Base-by-base conservation (phyloP, 2,797 vertebrate species). In the Enteromius fasciolatus region DNA sequence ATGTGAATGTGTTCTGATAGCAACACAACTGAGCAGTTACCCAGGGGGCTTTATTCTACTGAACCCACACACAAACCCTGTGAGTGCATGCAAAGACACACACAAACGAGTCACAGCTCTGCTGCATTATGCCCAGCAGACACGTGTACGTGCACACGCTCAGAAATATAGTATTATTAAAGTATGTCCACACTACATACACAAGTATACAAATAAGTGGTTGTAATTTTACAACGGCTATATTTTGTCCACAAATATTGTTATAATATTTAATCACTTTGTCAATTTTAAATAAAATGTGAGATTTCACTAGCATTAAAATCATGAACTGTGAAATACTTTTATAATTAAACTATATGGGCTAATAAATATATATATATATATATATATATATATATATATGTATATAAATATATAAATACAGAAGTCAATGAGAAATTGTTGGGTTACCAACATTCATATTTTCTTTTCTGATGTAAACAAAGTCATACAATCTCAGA, bases 1-100 rank as follows among this genome's bases (percentile, higher is more conserved):
- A 84, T 86, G 76, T 78, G 83, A 85, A 83, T 36, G 64, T 41
- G 50, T 46, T 46, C 70, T 54, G 59, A 80, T 80, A 86, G 79
- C 66, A 28, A 48, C 72, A 79, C 76, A 85, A 79, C 69, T 70
- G 41, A 78, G 68, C 61, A 64, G 54, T 70, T 63, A 67, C 74
- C 57, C 54, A 50, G 61, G 46, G n/a, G 69, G 57, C 61, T 80
- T 8, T 33, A 15, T 63, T 67, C 41, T 81, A 50, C 70, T 67
- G 59, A 74, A 64, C 66, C 66, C 17, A 44, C 25, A 63, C 67
- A 44, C 74, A 44, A 61, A 59, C 73, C 39, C 68, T 73, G 44
- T 28, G 46, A 77, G 36, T 50, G 31, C 12, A 61, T 18, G 67
- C 28, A 77, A 54, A 80, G 75, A 70, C 46, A 81, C 61, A 72